These are phyloP conservation scores for Esox niger DNA, from an alignment of 2,113 vertebrate genomes.

Conservation along the genomic window DNA sequence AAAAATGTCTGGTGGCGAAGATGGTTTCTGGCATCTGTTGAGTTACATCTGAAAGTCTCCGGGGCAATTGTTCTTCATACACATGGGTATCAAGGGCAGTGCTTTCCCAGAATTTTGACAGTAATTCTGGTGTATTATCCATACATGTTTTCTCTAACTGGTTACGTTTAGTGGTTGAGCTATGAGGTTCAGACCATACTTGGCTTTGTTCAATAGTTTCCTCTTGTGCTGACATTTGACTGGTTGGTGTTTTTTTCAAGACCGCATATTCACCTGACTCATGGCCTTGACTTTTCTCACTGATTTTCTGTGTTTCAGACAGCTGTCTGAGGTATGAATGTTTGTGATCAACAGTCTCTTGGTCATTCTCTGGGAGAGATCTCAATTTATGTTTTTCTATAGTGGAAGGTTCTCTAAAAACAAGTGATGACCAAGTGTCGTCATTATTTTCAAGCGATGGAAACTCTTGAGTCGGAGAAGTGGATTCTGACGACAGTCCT, in stretches of 20 bases:
- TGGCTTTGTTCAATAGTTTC: neutral
- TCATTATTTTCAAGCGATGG: conserved; percentile 6
- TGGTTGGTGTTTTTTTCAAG: no score
- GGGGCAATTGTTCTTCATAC: conserved; percentile 39
- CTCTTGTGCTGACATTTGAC: neutral
- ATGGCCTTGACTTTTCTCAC: neutral
- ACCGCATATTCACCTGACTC: no score
- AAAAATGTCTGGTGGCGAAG: conserved; percentile 42
- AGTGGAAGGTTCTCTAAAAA: neutral
- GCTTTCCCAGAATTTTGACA: conserved; percentile 21
- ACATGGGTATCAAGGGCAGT: conserved; percentile 20
- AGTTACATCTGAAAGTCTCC: conserved; percentile 46
- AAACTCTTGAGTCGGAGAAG: conserved; percentile 10
- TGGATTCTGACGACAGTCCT: conserved; percentile 7
- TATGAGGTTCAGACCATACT: conserved; percentile 4
- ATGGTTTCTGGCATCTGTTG: conserved; percentile 50
- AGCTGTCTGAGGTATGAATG: conserved; percentile 6
- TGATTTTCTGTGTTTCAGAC: neutral
- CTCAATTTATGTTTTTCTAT: conserved; percentile 1
- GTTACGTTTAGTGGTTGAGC: conserved; percentile 4
- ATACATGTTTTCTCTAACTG: conserved; percentile 15
- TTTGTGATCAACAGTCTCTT: conserved; percentile 12
- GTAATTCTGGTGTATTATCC: conserved; percentile 21
- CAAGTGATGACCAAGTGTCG: conserved; percentile 18
- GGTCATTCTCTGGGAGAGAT: conserved; percentile 15